Evolutionary conservation across 1,140 invertebrate species (phyloP).

Genomic region (Hylaeus volcanicus): DNA sequence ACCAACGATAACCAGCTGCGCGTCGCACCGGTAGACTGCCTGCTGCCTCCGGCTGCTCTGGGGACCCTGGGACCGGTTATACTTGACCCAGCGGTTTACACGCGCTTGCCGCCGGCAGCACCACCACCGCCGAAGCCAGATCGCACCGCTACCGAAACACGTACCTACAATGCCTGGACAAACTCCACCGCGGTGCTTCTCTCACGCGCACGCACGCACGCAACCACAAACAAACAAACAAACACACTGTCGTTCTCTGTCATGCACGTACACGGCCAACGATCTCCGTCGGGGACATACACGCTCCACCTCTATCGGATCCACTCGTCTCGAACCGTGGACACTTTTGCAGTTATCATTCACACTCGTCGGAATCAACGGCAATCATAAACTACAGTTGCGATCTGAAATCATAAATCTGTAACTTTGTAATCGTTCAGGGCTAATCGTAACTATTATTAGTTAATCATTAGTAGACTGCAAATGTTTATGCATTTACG

Average conservation of each 20-base stretch:
- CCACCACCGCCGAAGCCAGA: slow-evolving; percentile 44
- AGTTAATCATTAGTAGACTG: no score
- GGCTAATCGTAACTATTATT: no score
- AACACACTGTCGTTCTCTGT: neutral
- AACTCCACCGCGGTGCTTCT: slow-evolving; percentile 18
- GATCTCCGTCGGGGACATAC: slow-evolving; percentile 19
- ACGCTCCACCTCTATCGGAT: slow-evolving; percentile 8
- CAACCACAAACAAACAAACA: no score
- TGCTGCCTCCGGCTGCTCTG: slow-evolving; percentile 63
- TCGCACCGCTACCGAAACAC: slow-evolving; percentile 57
- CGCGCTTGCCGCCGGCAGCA: slow-evolving; percentile 48
- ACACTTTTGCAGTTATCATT: no score
- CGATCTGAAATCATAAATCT: no score
- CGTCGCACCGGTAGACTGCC: slow-evolving; percentile 66
- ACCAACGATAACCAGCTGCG: slow-evolving; percentile 68
- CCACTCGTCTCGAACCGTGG: neutral
- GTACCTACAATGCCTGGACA: slow-evolving; percentile 43
- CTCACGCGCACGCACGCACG: neutral
- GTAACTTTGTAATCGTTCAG: no score
- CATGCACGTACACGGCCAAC: neutral
- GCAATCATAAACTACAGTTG: no score
- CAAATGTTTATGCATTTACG: no score
- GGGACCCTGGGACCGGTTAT: slow-evolving; percentile 69
- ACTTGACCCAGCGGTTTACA: slow-evolving; percentile 72
- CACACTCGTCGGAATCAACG: no score